phyloP scores from a whole-genome alignment of 2,888 invertebrate species.

The Athalia circularis region DNA sequence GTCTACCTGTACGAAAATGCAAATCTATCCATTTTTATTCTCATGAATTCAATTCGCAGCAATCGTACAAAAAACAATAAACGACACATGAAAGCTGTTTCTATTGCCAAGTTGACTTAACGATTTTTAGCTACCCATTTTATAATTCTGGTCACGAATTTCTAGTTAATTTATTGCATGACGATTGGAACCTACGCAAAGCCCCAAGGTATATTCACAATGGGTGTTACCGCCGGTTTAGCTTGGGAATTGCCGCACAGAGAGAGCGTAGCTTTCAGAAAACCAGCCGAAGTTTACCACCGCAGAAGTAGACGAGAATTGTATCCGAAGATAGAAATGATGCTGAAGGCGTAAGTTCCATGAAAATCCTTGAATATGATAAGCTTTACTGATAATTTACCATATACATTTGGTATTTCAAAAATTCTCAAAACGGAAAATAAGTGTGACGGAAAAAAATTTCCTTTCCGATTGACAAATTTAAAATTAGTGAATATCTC shows the following conservation, averaged over 20 bases:
- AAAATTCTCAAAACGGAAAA: no score
- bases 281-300: conserved; percentile 76
- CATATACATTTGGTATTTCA: no score
- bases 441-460: no score
- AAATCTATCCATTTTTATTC: no score
- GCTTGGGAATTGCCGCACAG: conserved; percentile 85
- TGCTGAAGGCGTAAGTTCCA: conserved; percentile 76
- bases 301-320: conserved; percentile 79
- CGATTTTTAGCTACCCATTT: neutral
- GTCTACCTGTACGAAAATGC: neutral
- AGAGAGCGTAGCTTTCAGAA: conserved; percentile 72
- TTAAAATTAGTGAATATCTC: no score
- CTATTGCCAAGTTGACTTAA: neutral
- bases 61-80: neutral
- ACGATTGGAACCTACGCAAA: conserved; percentile 77
- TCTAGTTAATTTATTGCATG: conserved; percentile 78
- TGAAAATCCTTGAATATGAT: neutral
- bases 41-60: neutral
- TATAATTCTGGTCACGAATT: conserved; percentile 9
- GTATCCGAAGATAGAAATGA: conserved; percentile 79
- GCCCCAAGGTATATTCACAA: conserved; percentile 79
- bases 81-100: neutral
- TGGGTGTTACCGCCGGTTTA: conserved; percentile 85
- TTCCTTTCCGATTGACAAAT: no score
- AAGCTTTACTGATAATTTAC: no score